Conservation (phyloP, 2,797 vertebrate species). For the Pangasius macronema region DNA sequence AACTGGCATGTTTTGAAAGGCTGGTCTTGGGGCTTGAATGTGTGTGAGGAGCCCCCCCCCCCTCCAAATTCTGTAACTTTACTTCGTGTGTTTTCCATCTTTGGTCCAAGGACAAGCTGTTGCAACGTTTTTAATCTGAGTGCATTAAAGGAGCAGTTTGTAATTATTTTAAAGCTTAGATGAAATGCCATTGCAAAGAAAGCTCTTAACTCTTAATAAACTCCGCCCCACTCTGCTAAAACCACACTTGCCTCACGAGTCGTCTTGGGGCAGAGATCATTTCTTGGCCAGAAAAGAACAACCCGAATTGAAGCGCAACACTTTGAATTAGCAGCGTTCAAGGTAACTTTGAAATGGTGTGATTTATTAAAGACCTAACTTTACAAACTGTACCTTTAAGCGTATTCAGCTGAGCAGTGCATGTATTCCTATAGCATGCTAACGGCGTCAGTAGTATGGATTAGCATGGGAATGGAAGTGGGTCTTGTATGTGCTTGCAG, state of each 20-base stretch:
- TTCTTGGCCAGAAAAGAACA: not conserved
- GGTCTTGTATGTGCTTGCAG: not conserved
- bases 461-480: constrained; percentile 8
- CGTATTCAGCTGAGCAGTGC: constrained; percentile 15
- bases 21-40: not conserved
- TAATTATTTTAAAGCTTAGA: not conserved
- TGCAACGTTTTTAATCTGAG: not conserved
- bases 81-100: not conserved
- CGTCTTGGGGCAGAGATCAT: not conserved
- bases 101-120: not conserved
- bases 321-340: not conserved
- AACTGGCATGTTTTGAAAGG: constrained; percentile 16
- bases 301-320: not conserved
- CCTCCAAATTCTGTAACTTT: not conserved
- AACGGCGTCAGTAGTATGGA: constrained; percentile 61
- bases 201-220: not conserved
- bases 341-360: not conserved
- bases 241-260: not conserved
- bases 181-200: not conserved
- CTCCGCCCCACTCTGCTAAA: not conserved
- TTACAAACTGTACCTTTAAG: not conserved
- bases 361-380: not conserved
- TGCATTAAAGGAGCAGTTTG: constrained; percentile 16
- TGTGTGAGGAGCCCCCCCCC: not conserved
- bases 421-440: constrained; percentile 52